phyloP scores from a whole-genome alignment of 2,113 vertebrate species.

The Nanorana parkeri region DNA sequence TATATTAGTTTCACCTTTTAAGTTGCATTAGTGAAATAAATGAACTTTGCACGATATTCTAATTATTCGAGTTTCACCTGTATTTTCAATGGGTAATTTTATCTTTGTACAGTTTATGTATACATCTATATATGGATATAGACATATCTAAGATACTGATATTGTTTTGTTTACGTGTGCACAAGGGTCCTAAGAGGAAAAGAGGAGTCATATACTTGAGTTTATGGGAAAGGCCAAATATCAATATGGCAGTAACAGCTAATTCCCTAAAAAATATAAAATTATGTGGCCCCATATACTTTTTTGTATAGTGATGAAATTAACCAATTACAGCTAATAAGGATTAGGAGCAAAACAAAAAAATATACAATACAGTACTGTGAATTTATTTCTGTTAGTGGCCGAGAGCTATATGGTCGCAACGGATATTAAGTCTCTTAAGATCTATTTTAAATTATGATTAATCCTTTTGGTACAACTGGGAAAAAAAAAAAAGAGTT shows the following conservation, averaged over 20 bases:
- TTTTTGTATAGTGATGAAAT: neutral
- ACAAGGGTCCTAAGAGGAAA: too few relatives aligned
- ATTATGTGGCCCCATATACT: neutral
- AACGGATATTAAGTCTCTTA: neutral
- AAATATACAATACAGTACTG: neutral
- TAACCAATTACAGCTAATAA: neutral
- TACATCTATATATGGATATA: too few relatives aligned
- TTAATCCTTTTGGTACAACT: neutral
- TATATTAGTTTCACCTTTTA: too few relatives aligned
- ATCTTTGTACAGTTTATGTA: too few relatives aligned
- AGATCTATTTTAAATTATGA: conserved; percentile 12
- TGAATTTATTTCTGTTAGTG: conserved; percentile 16
- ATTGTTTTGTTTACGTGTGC: too few relatives aligned
- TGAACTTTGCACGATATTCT: too few relatives aligned
- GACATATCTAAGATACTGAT: too few relatives aligned
- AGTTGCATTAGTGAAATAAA: too few relatives aligned
- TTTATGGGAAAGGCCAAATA: neutral
- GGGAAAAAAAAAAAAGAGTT: too few relatives aligned
- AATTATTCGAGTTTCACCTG: too few relatives aligned
- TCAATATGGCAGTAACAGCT: neutral
- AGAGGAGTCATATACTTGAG: neutral
- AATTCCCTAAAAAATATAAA: conserved; percentile 8
- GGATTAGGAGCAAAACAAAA: neutral
- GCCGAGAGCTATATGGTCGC: neutral
- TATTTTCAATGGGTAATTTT: too few relatives aligned